These are phyloP conservation scores for Ophioderma brevispina DNA, from an alignment of 35 echinoderm and acorn worm genomes.

Conservation along the genomic window DNA sequence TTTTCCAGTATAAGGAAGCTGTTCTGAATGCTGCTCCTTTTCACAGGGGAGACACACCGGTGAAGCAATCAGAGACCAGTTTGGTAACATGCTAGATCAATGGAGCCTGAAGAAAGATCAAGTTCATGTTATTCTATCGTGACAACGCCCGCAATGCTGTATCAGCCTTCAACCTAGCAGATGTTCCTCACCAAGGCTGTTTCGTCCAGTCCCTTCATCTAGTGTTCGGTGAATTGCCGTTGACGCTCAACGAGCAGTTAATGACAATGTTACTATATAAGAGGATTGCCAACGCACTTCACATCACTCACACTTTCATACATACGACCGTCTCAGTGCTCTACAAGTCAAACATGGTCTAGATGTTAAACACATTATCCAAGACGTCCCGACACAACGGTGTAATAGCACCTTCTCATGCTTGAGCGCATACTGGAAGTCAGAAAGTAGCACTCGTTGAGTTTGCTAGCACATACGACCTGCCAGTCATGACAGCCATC, in stretches of 20 bases:
- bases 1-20: background rate
- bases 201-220: conserved; percentile 2
- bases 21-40: background rate
- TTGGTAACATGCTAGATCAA: background rate
- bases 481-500: background rate
- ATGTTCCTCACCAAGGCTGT: background rate
- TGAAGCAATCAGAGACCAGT: background rate
- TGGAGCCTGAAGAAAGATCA: conserved; percentile 5
- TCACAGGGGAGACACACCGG: background rate
- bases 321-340: background rate
- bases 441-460: conserved; percentile 30
- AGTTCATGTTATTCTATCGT: background rate
- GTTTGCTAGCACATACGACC: background rate
- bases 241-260: background rate
- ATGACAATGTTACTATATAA: background rate
- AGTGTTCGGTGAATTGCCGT: background rate
- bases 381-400: background rate
- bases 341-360: conserved; percentile 1
- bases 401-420: conserved; percentile 17
- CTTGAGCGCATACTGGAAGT: background rate
- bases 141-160: conserved; percentile 18
- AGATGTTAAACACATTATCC: background rate
- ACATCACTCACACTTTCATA: background rate
- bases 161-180: background rate
- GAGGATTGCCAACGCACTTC: background rate